Percentiles rank a stretch among this genome's conserved stretches.
These are phyloP conservation scores for Leptosomus discolor DNA, from an alignment of 2,113 vertebrate species.

Conservation along the genomic window DNA sequence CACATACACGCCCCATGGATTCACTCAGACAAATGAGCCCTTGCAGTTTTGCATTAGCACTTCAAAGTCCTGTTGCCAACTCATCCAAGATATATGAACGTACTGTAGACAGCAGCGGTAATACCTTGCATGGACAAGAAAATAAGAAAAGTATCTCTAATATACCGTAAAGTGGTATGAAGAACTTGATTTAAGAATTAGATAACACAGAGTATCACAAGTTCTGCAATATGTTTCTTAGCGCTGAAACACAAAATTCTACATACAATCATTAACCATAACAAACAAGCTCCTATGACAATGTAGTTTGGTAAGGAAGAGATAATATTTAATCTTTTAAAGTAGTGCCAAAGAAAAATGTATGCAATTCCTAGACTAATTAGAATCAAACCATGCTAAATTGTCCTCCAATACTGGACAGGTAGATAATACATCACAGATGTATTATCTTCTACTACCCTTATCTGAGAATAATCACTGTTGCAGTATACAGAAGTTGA, in stretches of 20 bases:
- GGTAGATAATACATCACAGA: background rate
- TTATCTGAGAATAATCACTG: background rate
- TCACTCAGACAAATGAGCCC: slow-evolving; percentile 50
- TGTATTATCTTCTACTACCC: background rate
- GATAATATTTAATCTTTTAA: background rate
- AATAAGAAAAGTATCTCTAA: background rate
- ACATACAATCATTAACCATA: background rate
- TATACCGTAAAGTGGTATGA: background rate
- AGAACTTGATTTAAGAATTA: background rate
- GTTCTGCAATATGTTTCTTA: background rate
- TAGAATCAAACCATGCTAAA: background rate
- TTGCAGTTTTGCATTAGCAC: slow-evolving; percentile 54
- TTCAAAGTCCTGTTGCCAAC: slow-evolving; percentile 54
- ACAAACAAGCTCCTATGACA: background rate
- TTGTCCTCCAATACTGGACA: background rate
- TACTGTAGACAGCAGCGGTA: background rate
- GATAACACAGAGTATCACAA: background rate
- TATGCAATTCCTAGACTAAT: background rate
- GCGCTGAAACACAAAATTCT: background rate
- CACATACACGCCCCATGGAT: slow-evolving; percentile 45
- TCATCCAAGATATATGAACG: background rate
- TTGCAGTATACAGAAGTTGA: background rate
- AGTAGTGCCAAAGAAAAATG: background rate
- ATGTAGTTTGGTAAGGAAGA: background rate
- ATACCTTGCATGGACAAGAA: background rate